Percentiles rank a stretch among this genome's conserved stretches.
phyloP scores from a whole-genome alignment of 2,797 vertebrate genomes.

The Gallinago nigripennis region DNA sequence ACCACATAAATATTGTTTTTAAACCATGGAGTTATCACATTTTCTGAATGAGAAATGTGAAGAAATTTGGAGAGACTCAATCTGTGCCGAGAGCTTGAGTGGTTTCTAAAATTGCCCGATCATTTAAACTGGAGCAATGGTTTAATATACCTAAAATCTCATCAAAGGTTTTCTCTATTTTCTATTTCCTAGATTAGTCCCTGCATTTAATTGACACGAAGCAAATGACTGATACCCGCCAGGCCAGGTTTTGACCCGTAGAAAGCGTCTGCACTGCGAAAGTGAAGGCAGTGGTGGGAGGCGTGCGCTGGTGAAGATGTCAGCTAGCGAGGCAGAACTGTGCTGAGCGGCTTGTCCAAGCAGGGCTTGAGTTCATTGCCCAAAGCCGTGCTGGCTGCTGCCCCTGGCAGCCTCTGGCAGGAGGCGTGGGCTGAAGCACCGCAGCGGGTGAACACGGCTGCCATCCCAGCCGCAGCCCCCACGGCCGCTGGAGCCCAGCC shows the following conservation, averaged over 20 bases:
- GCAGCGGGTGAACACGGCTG: background rate
- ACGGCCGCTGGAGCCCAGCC: background rate
- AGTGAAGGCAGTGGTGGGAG: accelerated
- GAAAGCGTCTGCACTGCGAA: background rate
- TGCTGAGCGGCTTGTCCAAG: background rate
- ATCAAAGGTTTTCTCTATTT: background rate
- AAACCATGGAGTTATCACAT: background rate
- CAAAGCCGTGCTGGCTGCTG: background rate
- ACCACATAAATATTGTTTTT: background rate
- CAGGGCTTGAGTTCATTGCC: background rate
- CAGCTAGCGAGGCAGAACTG: background rate
- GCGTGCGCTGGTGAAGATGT: background rate
- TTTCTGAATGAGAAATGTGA: background rate
- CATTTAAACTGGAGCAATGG: background rate
- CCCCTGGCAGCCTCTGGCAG: background rate
- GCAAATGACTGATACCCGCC: background rate
- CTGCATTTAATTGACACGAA: background rate
- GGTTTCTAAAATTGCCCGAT: background rate
- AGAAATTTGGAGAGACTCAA: background rate
- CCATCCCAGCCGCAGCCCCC: background rate
- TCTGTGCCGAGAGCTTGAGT: background rate
- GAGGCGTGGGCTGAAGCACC: background rate
- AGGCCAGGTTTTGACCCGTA: background rate
- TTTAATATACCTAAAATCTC: background rate
- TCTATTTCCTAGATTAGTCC: background rate